Conservation (phyloP, 1,140 invertebrate species). For the Eriosoma lanigerum region DNA sequence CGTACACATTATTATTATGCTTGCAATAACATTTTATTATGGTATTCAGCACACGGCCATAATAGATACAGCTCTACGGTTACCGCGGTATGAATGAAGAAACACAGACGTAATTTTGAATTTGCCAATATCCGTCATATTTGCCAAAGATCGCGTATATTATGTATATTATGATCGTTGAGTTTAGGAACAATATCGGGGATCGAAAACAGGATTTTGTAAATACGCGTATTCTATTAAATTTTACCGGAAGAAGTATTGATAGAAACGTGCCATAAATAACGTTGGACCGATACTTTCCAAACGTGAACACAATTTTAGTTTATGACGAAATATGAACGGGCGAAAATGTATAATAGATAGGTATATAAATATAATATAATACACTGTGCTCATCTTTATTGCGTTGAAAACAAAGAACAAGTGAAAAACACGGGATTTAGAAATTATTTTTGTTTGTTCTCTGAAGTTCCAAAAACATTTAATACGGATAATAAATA, state of each 20-base stretch:
- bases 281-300: slow-evolving; percentile 7
- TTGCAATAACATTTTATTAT: no score
- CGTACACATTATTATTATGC: no score
- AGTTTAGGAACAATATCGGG: no score
- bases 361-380: neutral
- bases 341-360: neutral
- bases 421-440: neutral
- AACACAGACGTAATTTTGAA: neutral
- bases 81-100: neutral
- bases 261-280: slow-evolving; percentile 17
- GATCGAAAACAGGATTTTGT: slow-evolving; percentile 2
- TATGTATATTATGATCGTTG: no score
- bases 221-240: neutral
- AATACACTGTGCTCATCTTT: neutral
- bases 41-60: neutral
- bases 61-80: neutral
- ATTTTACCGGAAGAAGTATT: slow-evolving; percentile 10
- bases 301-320: neutral
- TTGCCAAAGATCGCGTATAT: neutral
- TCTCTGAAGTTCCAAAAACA: no score
- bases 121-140: neutral
- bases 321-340: neutral
- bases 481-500: no score
- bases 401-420: neutral
- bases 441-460: no score